phyloP scores from a whole-genome alignment of 2,888 invertebrate species.

The Perithous albicinctus region DNA sequence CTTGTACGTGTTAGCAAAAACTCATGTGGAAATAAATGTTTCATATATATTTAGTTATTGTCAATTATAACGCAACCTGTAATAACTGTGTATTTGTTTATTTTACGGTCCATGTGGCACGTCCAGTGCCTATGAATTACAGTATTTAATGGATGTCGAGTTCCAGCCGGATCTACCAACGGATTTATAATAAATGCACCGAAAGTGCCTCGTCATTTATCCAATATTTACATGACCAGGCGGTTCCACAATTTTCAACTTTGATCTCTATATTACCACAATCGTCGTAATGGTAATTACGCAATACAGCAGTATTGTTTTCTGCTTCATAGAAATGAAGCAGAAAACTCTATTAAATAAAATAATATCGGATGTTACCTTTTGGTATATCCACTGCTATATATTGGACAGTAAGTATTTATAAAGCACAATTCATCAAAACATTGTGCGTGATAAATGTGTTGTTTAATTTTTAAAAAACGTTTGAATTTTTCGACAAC shows the following conservation, averaged over 20 bases:
- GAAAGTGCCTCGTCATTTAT: neutral
- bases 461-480: too few species aligned
- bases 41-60: neutral
- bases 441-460: too few species aligned
- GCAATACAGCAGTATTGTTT: neutral
- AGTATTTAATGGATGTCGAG: neutral
- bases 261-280: neutral
- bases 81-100: slow-evolving; percentile 35
- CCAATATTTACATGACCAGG: neutral
- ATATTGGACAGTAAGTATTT: neutral
- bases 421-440: neutral
- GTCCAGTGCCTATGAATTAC: slow-evolving; percentile 24
- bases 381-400: neutral
- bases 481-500: too few species aligned
- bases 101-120: slow-evolving; percentile 26
- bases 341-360: neutral
- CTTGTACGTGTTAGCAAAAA: neutral
- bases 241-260: neutral
- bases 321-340: neutral
- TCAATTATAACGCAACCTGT: neutral
- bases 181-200: neutral
- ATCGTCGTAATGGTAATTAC: neutral
- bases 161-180: neutral
- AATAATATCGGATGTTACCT: neutral
- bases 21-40: neutral